These are phyloP conservation scores for Germaria angustata DNA, from an alignment of 2,888 invertebrate genomes.

Conservation along the genomic window DNA sequence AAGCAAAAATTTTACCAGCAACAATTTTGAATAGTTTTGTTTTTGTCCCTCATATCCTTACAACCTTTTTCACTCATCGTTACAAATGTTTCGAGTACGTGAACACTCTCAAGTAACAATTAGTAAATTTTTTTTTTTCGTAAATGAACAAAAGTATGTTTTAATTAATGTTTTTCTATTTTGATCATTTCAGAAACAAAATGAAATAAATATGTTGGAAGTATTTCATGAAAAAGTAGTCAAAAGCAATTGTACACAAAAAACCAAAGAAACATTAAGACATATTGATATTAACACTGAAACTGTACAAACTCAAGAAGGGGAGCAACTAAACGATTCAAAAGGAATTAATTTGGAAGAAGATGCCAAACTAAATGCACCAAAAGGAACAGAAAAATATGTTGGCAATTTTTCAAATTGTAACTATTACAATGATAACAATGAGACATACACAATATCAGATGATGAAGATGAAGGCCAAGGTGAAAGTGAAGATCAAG, in stretches of 20 bases:
- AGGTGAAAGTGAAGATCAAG: not conserved
- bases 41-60: too few relatives aligned
- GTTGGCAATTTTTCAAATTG: not conserved
- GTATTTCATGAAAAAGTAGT: not conserved
- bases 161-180: not conserved
- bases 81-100: too few relatives aligned
- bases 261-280: too few relatives aligned
- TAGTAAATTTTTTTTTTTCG: too few relatives aligned
- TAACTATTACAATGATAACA: constrained; percentile 11
- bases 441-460: constrained; percentile 6
- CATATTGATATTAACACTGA: not conserved
- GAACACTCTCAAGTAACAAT: too few relatives aligned
- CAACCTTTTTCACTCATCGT: too few relatives aligned
- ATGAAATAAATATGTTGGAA: not conserved
- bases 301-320: not conserved
- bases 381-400: not conserved
- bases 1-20: too few relatives aligned
- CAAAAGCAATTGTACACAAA: not conserved
- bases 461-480: constrained; percentile 4
- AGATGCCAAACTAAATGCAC: too few relatives aligned
- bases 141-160: too few relatives aligned
- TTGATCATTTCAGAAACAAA: not conserved
- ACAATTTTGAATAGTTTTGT: too few relatives aligned
- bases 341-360: too few relatives aligned
- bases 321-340: not conserved